Conservation (phyloP, 2,113 vertebrate genomes). For the Pachyramphus minor region DNA sequence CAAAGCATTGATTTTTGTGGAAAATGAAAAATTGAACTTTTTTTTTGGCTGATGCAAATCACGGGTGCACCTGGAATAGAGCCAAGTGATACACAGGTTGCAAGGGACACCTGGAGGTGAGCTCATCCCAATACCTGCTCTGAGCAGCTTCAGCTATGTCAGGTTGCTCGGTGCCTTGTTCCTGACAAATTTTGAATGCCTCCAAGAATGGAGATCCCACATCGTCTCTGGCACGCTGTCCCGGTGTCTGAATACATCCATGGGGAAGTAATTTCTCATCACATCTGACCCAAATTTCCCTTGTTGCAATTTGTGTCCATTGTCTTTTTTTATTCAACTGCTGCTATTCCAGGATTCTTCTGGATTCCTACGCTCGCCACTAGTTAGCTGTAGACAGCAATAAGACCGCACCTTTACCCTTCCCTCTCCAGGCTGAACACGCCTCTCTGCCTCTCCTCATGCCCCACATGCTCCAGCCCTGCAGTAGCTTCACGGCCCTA, state of each 20-base stretch:
- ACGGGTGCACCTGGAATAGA: background rate
- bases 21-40: background rate
- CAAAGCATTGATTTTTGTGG: background rate
- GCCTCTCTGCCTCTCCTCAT: background rate
- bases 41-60: background rate
- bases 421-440: background rate
- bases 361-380: background rate
- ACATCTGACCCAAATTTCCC: background rate
- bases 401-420: background rate
- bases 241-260: background rate
- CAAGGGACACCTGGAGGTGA: background rate
- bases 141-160: background rate
- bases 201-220: background rate
- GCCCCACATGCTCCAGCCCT: rapidly evolving
- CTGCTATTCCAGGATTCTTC: background rate
- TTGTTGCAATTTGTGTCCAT: background rate
- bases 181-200: background rate
- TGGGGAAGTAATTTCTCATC: background rate
- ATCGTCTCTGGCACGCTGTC: background rate
- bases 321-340: background rate
- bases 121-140: background rate
- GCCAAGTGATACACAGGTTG: background rate
- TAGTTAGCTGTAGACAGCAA: background rate
- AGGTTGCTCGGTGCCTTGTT: background rate
- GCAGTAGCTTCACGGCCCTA: background rate